phyloP scores from a whole-genome alignment of 2,888 invertebrate genomes.

The Brassicogethes aeneus region DNA sequence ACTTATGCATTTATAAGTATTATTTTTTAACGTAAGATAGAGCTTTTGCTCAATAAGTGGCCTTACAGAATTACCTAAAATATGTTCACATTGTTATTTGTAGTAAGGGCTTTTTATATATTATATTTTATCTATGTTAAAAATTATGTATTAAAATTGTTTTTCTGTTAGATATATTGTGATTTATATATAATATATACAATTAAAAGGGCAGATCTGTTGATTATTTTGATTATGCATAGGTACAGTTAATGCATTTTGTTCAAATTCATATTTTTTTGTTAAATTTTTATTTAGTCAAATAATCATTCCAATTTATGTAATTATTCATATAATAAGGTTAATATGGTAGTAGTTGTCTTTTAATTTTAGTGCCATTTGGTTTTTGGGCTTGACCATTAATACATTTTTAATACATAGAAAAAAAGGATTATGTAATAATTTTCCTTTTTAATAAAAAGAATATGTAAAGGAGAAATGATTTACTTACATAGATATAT shows the following conservation, averaged over 20 bases:
- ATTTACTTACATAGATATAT: neutral
- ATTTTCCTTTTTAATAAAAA: neutral
- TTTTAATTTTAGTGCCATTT: conserved; percentile 31
- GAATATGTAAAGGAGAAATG: neutral
- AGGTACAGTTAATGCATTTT: conserved; percentile 7
- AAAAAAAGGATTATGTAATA: conserved; percentile 7
- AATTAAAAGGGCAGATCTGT: conserved; percentile 17
- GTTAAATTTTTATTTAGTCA: conserved; percentile 9
- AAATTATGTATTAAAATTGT: conserved; percentile 12
- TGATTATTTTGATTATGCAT: conserved; percentile 6
- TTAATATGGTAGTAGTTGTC: conserved; percentile 18
- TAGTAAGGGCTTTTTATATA: conserved; percentile 17
- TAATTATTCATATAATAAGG: conserved; percentile 9
- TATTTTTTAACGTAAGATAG: conserved; percentile 13
- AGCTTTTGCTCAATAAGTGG: conserved; percentile 22
- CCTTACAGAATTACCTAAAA: conserved; percentile 23
- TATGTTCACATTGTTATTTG: conserved; percentile 16
- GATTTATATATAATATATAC: conserved; percentile 17
- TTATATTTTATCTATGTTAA: conserved; percentile 19
- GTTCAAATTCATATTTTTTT: conserved; percentile 5
- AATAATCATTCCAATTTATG: conserved; percentile 28
- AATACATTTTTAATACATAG: conserved; percentile 3
- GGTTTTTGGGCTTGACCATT: conserved; percentile 23
- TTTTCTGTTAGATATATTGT: conserved; percentile 16
- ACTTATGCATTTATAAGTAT: conserved; percentile 6